Conservation (phyloP, 2,113 vertebrate species). For the Podiceps cristatus region DNA sequence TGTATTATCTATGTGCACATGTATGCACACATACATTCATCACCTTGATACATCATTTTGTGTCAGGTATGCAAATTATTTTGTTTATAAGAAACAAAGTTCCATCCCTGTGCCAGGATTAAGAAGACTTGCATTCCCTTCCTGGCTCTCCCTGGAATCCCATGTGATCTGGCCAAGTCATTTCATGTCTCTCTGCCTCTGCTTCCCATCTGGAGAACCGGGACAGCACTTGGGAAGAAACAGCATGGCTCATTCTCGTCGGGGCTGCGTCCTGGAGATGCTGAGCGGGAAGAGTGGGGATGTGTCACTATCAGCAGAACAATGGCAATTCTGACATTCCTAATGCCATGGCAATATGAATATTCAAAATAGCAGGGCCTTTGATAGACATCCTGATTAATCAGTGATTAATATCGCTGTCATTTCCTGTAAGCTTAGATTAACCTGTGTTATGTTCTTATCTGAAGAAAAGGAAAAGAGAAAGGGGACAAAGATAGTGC, state of each 20-base stretch:
- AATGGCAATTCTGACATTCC: constrained; percentile 11
- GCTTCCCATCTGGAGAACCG: neutral
- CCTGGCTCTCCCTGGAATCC: constrained; percentile 25
- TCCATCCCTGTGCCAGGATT: constrained; percentile 22
- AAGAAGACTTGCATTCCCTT: constrained; percentile 9
- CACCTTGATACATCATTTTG: neutral
- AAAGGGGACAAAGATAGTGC: neutral
- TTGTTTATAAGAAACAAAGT: constrained; percentile 61
- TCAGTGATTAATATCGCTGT: constrained; percentile 13
- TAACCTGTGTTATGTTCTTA: neutral
- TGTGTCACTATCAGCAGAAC: constrained; percentile 8
- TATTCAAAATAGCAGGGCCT: constrained; percentile 21
- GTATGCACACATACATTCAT: neutral
- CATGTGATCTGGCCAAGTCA: constrained; percentile 32
- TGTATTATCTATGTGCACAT: neutral
- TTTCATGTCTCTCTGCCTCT: constrained; percentile 42
- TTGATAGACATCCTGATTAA: constrained; percentile 42
- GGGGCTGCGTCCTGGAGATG: neutral
- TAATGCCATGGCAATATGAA: constrained; percentile 36
- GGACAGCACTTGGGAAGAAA: neutral
- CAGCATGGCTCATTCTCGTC: fast-evolving
- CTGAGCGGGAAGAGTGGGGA: neutral
- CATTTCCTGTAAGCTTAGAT: constrained; percentile 42
- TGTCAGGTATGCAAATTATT: constrained; percentile 57
- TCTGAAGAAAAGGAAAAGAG: neutral